Evolutionary conservation across 2,797 vertebrate genomes (phyloP).

Genomic region (Sebastes ruberrimus): DNA sequence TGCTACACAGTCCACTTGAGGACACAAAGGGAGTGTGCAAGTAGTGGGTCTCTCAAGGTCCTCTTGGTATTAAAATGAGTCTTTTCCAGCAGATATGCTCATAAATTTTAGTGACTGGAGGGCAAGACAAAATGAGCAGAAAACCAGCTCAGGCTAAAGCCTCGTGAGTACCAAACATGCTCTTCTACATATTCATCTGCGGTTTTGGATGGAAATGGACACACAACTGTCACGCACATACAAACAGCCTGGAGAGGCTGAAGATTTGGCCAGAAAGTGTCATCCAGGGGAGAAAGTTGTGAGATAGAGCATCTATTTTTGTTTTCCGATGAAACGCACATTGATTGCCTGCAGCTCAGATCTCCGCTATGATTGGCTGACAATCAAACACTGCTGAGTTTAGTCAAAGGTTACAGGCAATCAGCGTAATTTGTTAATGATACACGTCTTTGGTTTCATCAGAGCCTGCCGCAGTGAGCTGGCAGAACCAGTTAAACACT

Average conservation of each 20-base stretch:
- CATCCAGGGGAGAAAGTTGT: conserved; percentile 22
- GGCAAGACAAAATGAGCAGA: conserved; percentile 22
- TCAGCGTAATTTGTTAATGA: conserved; percentile 71
- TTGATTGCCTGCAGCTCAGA: conserved; percentile 60
- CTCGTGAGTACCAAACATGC: conserved; percentile 7
- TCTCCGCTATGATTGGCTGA: conserved; percentile 59
- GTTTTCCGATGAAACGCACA: conserved; percentile 25
- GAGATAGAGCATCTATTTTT: conserved; percentile 57
- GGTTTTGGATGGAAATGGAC: conserved; percentile 25
- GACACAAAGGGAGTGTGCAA: neutral
- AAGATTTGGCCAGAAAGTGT: conserved; percentile 18
- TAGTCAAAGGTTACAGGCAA: conserved; percentile 69
- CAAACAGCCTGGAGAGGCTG: neutral
- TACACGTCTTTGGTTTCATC: conserved; percentile 56
- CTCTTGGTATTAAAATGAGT: conserved; percentile 46
- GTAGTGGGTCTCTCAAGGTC: conserved; percentile 22
- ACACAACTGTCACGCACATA: neutral
- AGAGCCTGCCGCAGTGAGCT: conserved; percentile 32
- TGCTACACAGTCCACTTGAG: conserved; percentile 8
- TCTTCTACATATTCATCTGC: conserved; percentile 40
- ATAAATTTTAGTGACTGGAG: conserved; percentile 28
- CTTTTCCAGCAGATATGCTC: conserved; percentile 31
- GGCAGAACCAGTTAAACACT: conserved; percentile 38
- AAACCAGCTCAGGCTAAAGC: conserved; percentile 28
- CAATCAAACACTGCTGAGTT: conserved; percentile 62